Conservation (phyloP, 2,888 invertebrate genomes). For the Xestia xanthographa region DNA sequence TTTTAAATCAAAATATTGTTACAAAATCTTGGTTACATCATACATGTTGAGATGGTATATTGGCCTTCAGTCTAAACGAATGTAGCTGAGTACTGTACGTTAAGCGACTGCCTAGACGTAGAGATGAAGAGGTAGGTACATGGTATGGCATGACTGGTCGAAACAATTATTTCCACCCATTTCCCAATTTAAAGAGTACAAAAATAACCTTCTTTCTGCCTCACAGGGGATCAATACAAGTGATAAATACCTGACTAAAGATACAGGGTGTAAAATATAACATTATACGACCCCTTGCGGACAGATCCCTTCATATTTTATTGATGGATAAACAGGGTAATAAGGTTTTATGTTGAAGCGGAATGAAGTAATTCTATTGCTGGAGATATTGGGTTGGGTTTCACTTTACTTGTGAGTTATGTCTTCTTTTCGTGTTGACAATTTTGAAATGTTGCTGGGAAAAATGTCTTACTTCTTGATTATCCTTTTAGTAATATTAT, state of each 20-base stretch:
- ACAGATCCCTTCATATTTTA: constrained; percentile 27
- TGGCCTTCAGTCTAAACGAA: background rate
- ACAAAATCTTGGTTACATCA: no score
- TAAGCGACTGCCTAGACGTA: background rate
- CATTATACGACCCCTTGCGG: constrained; percentile 3
- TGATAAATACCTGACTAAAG: constrained; percentile 33
- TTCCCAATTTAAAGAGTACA: background rate
- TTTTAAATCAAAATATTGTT: no score
- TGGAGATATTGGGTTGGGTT: constrained; percentile 29
- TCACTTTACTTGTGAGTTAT: constrained; percentile 11
- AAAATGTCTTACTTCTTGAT: background rate
- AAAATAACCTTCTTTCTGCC: background rate
- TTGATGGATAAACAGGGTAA: constrained; percentile 30
- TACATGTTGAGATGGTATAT: no score
- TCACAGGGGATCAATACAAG: constrained; percentile 17
- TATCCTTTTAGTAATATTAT: background rate
- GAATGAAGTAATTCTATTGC: constrained; percentile 32
- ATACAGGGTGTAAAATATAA: constrained; percentile 10
- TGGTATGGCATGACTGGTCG: background rate
- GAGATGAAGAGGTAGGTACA: no score
- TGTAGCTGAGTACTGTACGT: background rate
- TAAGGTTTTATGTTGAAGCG: constrained; percentile 24
- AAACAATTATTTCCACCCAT: background rate
- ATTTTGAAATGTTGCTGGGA: background rate
- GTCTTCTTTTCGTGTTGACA: background rate